Evolutionary conservation across 2,797 vertebrate genomes (phyloP).

Genomic region (Betta splendens): DNA sequence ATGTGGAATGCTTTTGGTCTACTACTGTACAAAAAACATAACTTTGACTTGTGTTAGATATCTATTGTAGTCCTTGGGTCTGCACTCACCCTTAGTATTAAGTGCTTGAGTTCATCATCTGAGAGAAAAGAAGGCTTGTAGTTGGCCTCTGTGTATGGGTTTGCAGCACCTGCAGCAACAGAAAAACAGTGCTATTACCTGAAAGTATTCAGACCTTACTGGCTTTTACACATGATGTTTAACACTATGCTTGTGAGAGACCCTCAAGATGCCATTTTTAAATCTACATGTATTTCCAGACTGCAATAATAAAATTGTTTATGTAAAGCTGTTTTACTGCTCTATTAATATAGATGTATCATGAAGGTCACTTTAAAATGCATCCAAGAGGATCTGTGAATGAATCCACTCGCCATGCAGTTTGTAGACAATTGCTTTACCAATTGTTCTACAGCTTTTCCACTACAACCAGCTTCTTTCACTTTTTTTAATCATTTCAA

Average conservation of each 20-base stretch:
- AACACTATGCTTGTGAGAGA: not conserved
- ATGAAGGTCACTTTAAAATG: too few species aligned
- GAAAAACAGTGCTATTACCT: conserved; percentile 16
- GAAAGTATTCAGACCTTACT: not conserved
- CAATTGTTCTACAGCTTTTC: too few species aligned
- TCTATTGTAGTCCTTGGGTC: not conserved
- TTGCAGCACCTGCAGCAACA: conserved; percentile 87
- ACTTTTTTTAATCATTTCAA: too few species aligned
- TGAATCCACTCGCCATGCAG: too few species aligned
- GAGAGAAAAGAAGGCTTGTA: conserved; percentile 99
- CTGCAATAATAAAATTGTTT: too few species aligned
- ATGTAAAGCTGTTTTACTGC: too few species aligned
- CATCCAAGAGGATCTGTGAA: too few species aligned
- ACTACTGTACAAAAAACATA: too few species aligned
- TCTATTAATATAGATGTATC: too few species aligned
- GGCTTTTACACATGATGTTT: not conserved
- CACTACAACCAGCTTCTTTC: too few species aligned
- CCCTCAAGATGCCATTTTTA: not conserved
- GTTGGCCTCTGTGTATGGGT: conserved; percentile 98
- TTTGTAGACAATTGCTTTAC: not conserved
- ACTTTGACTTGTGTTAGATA: too few species aligned
- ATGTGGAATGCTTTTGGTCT: too few species aligned
- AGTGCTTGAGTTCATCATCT: conserved; percentile 97
- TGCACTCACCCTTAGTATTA: conserved; percentile 92
- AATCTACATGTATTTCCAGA: not conserved